phyloP scores from a whole-genome alignment of 2,113 vertebrate genomes.

The Piaya cayana region DNA sequence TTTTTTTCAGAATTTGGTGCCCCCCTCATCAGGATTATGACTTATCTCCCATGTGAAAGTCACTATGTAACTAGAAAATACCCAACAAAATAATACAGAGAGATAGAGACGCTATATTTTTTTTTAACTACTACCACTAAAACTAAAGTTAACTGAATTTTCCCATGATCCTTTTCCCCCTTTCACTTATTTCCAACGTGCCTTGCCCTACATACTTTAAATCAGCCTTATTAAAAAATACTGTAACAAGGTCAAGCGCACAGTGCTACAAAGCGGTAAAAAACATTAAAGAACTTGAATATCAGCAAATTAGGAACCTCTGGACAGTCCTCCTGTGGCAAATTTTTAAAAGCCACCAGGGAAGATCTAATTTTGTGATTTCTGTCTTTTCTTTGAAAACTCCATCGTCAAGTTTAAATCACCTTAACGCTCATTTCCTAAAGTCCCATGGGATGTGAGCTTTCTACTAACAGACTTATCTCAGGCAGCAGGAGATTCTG shows the following conservation, averaged over 20 bases:
- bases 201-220: not conserved
- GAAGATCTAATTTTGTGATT: not conserved
- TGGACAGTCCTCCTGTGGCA: not conserved
- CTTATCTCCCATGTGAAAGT: not conserved
- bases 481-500: not conserved
- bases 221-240: not conserved
- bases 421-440: not conserved
- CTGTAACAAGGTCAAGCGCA: not conserved
- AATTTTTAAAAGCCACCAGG: not conserved
- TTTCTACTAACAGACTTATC: not conserved
- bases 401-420: not conserved
- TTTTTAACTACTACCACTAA: not conserved
- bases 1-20: not conserved
- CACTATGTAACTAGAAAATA: not conserved
- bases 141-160: not conserved
- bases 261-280: not conserved
- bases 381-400: not conserved
- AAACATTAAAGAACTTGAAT: not conserved
- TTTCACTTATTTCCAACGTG: not conserved
- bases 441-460: not conserved
- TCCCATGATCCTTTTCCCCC: accelerated
- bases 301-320: not conserved
- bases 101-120: not conserved
- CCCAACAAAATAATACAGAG: not conserved
- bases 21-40: not conserved